Percentiles rank a stretch among this genome's conserved stretches.
Conservation (phyloP, 2,113 vertebrate genomes). For the Saiga tatarica region DNA sequence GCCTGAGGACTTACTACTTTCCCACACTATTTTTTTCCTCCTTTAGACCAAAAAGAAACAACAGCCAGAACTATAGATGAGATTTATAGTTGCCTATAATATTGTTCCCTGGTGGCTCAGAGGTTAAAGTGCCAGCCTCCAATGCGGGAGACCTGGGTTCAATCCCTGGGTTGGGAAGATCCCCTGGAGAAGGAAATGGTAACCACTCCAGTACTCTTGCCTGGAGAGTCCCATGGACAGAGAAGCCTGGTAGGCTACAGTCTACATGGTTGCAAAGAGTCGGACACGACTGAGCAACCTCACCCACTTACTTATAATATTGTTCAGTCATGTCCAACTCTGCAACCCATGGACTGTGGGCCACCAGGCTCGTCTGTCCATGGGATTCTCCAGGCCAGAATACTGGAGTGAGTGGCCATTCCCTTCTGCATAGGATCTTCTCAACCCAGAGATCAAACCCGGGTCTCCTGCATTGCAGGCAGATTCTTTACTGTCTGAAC, state of each 20-base stretch:
- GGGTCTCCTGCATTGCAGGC: not conserved
- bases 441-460: not conserved
- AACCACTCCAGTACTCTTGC: no score
- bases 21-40: not conserved
- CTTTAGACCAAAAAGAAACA: not conserved
- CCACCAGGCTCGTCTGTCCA: not conserved
- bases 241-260: no score
- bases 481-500: not conserved
- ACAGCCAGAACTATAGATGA: no score
- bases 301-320: not conserved
- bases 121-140: no score
- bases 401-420: not conserved
- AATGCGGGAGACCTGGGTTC: no score
- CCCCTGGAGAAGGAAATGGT: no score
- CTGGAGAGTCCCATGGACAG: no score
- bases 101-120: not conserved
- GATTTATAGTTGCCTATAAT: not conserved
- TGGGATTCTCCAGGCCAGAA: not conserved
- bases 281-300: no score
- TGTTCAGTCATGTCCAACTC: not conserved
- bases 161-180: no score
- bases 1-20: not conserved
- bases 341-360: not conserved
- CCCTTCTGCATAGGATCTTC: not conserved
- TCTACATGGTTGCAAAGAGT: accelerated